Evolutionary conservation across 1,140 invertebrate species (phyloP).

Genomic region (Cydia fagiglandana): DNA sequence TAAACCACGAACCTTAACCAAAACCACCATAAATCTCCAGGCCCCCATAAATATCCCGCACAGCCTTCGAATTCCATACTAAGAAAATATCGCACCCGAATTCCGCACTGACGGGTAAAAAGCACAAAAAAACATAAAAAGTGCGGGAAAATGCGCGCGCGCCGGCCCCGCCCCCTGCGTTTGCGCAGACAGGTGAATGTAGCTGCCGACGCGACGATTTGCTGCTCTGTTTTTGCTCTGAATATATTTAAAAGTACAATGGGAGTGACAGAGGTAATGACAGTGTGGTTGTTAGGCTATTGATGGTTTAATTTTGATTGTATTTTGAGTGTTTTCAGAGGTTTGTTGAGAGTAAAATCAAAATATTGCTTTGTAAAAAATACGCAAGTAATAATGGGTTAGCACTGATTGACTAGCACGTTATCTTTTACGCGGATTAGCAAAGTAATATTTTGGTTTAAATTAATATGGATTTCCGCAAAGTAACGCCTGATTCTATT

Average conservation of each 20-base stretch:
- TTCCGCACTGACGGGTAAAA: slow-evolving; percentile 64
- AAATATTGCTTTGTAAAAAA: too few relatives aligned
- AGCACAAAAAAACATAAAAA: slow-evolving; percentile 52
- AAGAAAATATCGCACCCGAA: slow-evolving; percentile 76
- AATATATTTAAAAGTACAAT: slow-evolving; percentile 69
- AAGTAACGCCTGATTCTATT: too few relatives aligned
- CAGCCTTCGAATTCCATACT: slow-evolving; percentile 68
- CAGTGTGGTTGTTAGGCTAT: slow-evolving; percentile 35
- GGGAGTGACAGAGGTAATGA: slow-evolving; percentile 49
- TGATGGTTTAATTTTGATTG: slow-evolving; percentile 6
- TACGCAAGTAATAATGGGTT: too few relatives aligned
- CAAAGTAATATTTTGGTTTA: too few relatives aligned
- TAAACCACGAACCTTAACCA: neutral
- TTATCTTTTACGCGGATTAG: too few relatives aligned
- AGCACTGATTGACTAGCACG: too few relatives aligned
- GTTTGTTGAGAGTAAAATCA: too few relatives aligned
- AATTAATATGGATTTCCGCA: too few relatives aligned
- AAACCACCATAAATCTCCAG: neutral
- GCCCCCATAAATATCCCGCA: slow-evolving; percentile 62
- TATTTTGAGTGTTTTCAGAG: neutral
- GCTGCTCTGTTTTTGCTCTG: slow-evolving; percentile 65
- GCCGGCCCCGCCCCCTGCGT: slow-evolving; percentile 59
- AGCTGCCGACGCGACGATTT: slow-evolving; percentile 54
- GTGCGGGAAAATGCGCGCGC: slow-evolving; percentile 59
- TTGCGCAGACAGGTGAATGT: slow-evolving; percentile 68